Base-by-base conservation (phyloP, 2,113 vertebrate genomes). In the Melierax canorus region DNA sequence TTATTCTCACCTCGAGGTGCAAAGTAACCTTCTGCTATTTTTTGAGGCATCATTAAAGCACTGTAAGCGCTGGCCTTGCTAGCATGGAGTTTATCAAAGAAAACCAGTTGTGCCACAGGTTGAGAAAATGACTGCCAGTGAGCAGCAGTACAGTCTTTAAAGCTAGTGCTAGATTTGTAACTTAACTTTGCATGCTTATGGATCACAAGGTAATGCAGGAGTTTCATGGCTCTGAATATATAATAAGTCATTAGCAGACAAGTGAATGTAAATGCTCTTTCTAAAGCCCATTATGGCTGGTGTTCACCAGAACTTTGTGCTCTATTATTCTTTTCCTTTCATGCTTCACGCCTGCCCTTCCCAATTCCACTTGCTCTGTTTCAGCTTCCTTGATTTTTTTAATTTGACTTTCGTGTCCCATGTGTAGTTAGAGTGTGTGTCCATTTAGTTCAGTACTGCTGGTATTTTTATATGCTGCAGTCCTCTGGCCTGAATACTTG, bases 401-500 rank as follows among this genome's bases (percentile, higher is more conserved):
- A 68, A 92, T 96, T 95, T 91, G 94, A 30, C 58, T 4, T 24
- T 46, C 29, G 15, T 86, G 81, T 97, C 91, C 94, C 95, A 55
- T 36, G 84, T 94, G 84, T 86, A 58, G 77, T 50, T 69, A 29
- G 79, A 63, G 50, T 11, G 3, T 83, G 64, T 60, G 73, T 78
- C 86, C 88, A 8, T 91, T 84, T 90, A 88, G 90, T 90, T 76
- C 90, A 86, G 38, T 38, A 50, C 83, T 90, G 60, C 82, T 94
- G 79, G 11, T 55, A 66, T 87, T 87, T 92, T 67, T 71, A 12
- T 62, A 34, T 15, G 24, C 86, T 79, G 86, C 45, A 0, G 19
- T 94, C 41, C 69, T 79, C 81, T 92, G 87, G 81, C 95, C 92
- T 95, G 89, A 95, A 95, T 93, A 79, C 18, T 94, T 91, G 74